Evolutionary conservation across 2,113 vertebrate species (phyloP).

Genomic region (Paratilapia polleni): DNA sequence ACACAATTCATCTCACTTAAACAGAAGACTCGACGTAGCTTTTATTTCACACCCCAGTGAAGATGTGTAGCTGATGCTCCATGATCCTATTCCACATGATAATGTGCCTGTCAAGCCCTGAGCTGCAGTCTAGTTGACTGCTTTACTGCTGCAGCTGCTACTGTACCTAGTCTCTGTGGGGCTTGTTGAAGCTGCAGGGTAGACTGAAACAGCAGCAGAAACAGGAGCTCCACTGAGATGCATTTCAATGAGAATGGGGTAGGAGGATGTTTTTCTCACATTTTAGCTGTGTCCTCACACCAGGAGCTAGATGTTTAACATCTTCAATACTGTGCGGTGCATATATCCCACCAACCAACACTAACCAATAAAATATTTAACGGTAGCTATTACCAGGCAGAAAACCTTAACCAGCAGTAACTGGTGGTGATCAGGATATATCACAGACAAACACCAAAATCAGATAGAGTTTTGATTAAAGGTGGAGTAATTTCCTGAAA

Average conservation of each 20-base stretch:
- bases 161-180: slow-evolving; percentile 9
- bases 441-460: background rate
- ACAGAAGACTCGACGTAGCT: background rate
- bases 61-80: slow-evolving; percentile 17
- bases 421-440: background rate
- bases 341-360: background rate
- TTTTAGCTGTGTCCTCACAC: background rate
- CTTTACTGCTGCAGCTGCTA: slow-evolving; percentile 5
- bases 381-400: background rate
- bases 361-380: background rate
- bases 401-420: background rate
- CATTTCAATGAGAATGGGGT: slow-evolving; percentile 24
- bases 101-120: slow-evolving; percentile 10
- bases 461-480: background rate
- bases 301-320: background rate
- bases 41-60: slow-evolving; percentile 21
- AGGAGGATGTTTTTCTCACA: slow-evolving; percentile 5
- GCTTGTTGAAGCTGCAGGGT: slow-evolving; percentile 21
- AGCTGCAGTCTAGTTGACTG: background rate
- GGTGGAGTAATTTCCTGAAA: background rate
- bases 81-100: slow-evolving; percentile 6
- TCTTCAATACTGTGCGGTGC: background rate
- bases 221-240: slow-evolving; percentile 8
- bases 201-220: slow-evolving; percentile 8
- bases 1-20: background rate